Conservation (phyloP, 1,140 invertebrate genomes). For the Argopecten irradians region DNA sequence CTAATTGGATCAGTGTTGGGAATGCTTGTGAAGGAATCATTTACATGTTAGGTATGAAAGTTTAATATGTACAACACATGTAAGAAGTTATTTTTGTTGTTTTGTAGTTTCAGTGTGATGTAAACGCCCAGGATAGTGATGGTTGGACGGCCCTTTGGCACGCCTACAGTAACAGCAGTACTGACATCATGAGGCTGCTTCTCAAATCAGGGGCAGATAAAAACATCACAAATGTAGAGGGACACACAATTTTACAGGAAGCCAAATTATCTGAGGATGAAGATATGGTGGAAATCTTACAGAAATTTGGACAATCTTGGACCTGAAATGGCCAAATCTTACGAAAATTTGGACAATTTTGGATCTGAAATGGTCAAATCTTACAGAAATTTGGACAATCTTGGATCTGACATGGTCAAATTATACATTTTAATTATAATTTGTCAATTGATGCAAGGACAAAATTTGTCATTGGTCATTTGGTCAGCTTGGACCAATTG, state of each 20-base stretch:
- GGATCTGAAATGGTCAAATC: conserved; percentile 49
- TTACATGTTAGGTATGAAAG: background rate
- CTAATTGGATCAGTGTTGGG: background rate
- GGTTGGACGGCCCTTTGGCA: conserved; percentile 67
- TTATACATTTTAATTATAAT: conserved; percentile 37
- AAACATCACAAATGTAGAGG: conserved; percentile 57
- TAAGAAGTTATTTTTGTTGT: conserved; percentile 25
- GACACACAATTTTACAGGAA: conserved; percentile 62
- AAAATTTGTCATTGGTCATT: too few species aligned
- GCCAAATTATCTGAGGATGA: conserved; percentile 66
- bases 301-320: conserved; percentile 55
- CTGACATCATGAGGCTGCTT: conserved; percentile 62
- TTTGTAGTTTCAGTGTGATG: conserved; percentile 58
- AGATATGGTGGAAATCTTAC: conserved; percentile 60
- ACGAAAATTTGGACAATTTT: conserved; percentile 51
- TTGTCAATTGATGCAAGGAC: background rate
- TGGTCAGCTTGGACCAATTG: too few species aligned
- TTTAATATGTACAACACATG: background rate
- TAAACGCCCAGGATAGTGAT: conserved; percentile 61
- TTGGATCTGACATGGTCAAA: conserved; percentile 48
- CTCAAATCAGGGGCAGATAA: conserved; percentile 64
- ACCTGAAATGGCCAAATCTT: conserved; percentile 51
- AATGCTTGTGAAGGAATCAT: background rate
- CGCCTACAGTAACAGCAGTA: conserved; percentile 63
- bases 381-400: conserved; percentile 55